Base-by-base conservation (phyloP, 2,888 invertebrate genomes). In the Mycalesis mineus region DNA sequence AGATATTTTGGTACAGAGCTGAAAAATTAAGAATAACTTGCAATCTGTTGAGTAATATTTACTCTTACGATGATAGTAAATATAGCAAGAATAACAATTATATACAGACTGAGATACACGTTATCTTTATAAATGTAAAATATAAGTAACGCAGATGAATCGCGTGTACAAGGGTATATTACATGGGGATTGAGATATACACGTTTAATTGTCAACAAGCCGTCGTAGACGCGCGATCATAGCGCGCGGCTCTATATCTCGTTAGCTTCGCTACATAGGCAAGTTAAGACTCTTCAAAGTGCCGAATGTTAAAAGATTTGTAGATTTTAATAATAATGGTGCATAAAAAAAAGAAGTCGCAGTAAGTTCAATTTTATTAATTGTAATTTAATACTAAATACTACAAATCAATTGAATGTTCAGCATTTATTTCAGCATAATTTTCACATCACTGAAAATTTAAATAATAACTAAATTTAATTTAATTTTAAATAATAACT, bases 291-390 rank as follows among this genome's bases (percentile, higher is more conserved):
- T 45, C 47, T 9, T 7, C 22, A 13, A 40, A 36, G 33, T 57
- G 14, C 37, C 7, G 4, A 15, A 31, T 15, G 4, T 7, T 45
- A 29, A 14, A 39, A 7, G 31, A 5, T 5, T 9, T 13, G 0
- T 13, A 5, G 40, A 15, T 39, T 22, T n/a, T 40, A 13, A 13
- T 8, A 13, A 48, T 31, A 33, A 67, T 67, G 66, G 65, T 50
- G 39, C 55, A 63, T 2, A 63, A 61, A 58, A 67, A 63, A 55
- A 67, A 67, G 56, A 53, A 57, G 14, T 29, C 58, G 14, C 41
- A 54, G 66, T 66, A 56, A 66, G 65, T 64, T 22, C 28, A 14
- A 45, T n/a, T n/a, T 11, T 1, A 36, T 11, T 11, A 11, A 11
- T 11, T 36, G 1, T 36, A 11, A 11, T 36, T 11, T 36, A 11